These are phyloP conservation scores for Dromas ardeola DNA, from an alignment of 2,113 vertebrate species.

Conservation along the genomic window DNA sequence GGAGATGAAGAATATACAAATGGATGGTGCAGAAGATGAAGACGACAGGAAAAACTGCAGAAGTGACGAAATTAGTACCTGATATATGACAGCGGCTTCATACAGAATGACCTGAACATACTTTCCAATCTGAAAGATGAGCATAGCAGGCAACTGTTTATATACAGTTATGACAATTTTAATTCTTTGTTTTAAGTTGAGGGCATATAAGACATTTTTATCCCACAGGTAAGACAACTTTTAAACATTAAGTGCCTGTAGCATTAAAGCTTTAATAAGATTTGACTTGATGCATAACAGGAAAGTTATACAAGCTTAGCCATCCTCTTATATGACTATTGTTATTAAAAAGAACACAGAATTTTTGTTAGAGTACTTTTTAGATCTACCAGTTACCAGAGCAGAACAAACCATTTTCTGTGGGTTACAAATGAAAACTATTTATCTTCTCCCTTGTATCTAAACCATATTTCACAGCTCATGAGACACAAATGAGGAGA, in stretches of 20 bases:
- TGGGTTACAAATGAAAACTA: conserved; percentile 49
- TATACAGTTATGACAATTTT: background rate
- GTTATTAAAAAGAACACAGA: conserved; percentile 42
- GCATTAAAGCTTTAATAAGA: conserved; percentile 11
- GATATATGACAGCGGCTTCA: background rate
- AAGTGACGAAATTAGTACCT: background rate
- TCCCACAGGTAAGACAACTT: background rate
- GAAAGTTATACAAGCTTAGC: background rate
- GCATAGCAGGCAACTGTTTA: background rate
- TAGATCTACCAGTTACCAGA: conserved; percentile 40
- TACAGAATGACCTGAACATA: background rate
- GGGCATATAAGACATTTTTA: background rate
- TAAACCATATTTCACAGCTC: conserved; percentile 60
- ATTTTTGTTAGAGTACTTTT: conserved; percentile 30
- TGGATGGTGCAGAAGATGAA: background rate
- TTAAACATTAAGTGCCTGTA: conserved; percentile 1
- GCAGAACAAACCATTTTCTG: conserved; percentile 52
- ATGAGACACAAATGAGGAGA: conserved; percentile 19
- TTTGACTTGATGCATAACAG: conserved; percentile 16
- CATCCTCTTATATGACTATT: background rate
- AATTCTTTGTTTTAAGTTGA: background rate
- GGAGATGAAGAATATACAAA: background rate
- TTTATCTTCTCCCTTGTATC: conserved; percentile 55
- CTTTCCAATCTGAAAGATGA: background rate
- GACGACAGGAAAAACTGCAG: background rate